A percentile compares a stretch with the other conserved stretches of the same genome.
Conservation (phyloP, 2,113 vertebrate genomes). For the Antidorcas marsupialis region DNA sequence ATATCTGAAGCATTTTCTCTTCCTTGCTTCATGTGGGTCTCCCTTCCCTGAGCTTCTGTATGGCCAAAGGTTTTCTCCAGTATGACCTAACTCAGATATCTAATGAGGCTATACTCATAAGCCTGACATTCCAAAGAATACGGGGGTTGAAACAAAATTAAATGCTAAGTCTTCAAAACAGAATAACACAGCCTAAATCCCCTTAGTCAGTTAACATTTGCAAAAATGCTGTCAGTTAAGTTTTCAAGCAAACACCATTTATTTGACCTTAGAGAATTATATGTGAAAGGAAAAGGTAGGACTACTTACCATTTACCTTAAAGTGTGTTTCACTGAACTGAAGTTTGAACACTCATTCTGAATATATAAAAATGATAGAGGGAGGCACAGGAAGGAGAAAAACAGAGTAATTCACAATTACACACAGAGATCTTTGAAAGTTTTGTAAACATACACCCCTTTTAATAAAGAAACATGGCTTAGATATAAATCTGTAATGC, state of each 20-base stretch:
- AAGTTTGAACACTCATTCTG: background rate
- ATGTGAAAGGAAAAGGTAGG: constrained; percentile 16
- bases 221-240: constrained; percentile 48
- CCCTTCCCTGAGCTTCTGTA: background rate
- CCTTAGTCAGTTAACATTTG: constrained; percentile 65
- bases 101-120: background rate
- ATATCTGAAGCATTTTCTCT: background rate
- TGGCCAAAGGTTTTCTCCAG: background rate
- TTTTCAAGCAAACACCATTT: constrained; percentile 63
- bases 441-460: background rate
- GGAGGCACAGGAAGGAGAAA: background rate
- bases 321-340: background rate
- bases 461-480: background rate
- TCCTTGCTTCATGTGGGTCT: background rate
- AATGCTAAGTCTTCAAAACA: constrained; percentile 41
- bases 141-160: constrained; percentile 35
- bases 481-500: background rate
- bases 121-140: background rate
- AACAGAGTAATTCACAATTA: background rate
- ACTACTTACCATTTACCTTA: constrained; percentile 31
- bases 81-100: background rate
- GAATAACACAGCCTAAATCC: constrained; percentile 50
- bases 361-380: constrained; percentile 2
- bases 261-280: constrained; percentile 48
- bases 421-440: background rate